Evolutionary conservation across 2,797 vertebrate species (phyloP).

Genomic region (Argya squamiceps): DNA sequence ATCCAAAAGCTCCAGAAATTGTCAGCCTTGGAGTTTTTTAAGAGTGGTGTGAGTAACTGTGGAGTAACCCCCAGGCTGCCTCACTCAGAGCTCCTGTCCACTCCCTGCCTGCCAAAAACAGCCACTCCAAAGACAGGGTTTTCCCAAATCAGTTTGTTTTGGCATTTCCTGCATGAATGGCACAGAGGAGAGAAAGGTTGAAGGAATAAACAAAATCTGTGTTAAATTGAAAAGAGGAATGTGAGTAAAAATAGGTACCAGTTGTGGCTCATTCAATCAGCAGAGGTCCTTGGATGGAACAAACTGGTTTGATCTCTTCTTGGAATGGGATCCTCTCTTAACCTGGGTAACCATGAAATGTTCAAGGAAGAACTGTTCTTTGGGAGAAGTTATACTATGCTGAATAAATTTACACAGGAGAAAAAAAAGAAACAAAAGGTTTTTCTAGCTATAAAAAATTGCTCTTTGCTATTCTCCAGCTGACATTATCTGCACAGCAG

Average conservation of each 20-base stretch:
- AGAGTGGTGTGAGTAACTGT: not conserved
- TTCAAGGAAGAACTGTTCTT: not conserved
- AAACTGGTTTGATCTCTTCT: not conserved
- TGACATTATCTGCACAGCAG: not conserved
- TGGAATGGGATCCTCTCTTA: not conserved
- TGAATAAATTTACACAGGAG: not conserved
- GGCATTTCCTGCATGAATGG: not conserved
- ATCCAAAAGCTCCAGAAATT: not conserved
- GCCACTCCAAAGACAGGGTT: not conserved
- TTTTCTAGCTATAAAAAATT: not conserved
- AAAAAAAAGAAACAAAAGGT: not conserved
- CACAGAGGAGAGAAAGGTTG: not conserved
- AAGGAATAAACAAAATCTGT: not conserved
- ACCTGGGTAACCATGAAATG: not conserved
- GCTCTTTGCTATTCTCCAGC: not conserved
- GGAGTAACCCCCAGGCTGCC: not conserved
- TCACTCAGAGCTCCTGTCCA: not conserved
- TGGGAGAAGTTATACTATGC: not conserved
- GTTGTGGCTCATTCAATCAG: not conserved
- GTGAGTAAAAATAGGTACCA: not conserved
- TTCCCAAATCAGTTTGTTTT: constrained; percentile 8
- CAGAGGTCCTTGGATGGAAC: not conserved
- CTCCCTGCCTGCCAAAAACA: not conserved
- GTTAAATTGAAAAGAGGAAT: not conserved
- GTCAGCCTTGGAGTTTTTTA: not conserved